Base-by-base conservation (phyloP, 2,888 invertebrate species). In the Atrina japonica region DNA sequence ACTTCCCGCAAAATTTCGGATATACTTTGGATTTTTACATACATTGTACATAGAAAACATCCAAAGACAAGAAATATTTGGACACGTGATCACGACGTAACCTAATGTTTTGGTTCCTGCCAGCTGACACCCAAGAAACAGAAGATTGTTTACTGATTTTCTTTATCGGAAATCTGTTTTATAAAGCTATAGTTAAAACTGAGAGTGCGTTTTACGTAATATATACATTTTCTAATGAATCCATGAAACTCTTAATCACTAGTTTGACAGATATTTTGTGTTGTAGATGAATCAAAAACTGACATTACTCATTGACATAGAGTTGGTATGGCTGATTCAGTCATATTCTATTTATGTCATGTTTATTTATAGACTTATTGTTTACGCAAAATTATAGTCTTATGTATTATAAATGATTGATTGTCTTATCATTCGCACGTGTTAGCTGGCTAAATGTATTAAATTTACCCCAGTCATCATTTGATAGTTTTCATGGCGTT, bases 41-140 rank as follows among this genome's bases (percentile, higher is more conserved):
- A 5, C 21, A 11, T 41, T 35, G 6, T 35, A 14, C 5, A 14
- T 23, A 11, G 40, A 23, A 40, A 56, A 21, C 11, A 18, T 14
- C 40, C 35, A 40, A 21, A 30, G 14, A 14, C 18, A 80, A 80
- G n/a, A 29, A 35, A 40, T 30, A 52, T 52, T 52, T 64, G 23
- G 41, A 29, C 52, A 55, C 49, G 41, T 64, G 58, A 40, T 29
- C 27, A n/a, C 40, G 49, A 65, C 64, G 70, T 70, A 30, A 83
- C 70, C 61, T 75, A 78, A 80, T 85, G 84, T 86, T 86, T 85
- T 86, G 81, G 78, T 86, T 81, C 73, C 67, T 67, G 73, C 52
- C 66, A 75, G 58, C 56, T 73, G 76, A 75, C 76, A 78, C 75
- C 73, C 73, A 74, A 70, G 72, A 66, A 75, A 75, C 74, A 43